Percentiles rank a stretch among this genome's conserved stretches.
These are phyloP conservation scores for Terebella lapidaria DNA, from an alignment of 2,888 invertebrate species.

Conservation along the genomic window DNA sequence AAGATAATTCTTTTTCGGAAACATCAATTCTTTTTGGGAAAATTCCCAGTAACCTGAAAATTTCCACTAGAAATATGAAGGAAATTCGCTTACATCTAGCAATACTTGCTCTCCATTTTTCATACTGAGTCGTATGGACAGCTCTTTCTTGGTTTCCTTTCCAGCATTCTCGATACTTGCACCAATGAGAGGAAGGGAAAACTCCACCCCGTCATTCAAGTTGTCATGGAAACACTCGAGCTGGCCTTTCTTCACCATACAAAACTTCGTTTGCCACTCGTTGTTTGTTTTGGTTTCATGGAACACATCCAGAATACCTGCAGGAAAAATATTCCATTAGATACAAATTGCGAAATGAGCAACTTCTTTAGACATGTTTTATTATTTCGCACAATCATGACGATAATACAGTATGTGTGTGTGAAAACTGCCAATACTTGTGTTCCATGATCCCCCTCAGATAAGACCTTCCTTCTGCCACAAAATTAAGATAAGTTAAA, in stretches of 20 bases:
- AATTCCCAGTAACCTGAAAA: too few relatives aligned
- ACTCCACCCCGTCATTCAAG: background rate
- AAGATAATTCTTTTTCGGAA: too few relatives aligned
- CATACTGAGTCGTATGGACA: conserved; percentile 36
- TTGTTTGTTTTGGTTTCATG: background rate
- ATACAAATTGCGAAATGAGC: background rate
- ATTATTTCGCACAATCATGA: too few relatives aligned
- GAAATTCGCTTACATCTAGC: conserved; percentile 33
- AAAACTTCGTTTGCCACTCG: background rate
- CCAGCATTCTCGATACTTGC: background rate
- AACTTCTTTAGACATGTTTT: background rate
- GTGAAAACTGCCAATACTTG: too few relatives aligned
- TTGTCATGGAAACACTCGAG: background rate
- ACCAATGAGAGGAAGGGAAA: background rate
- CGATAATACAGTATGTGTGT: too few relatives aligned
- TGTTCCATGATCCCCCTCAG: too few relatives aligned
- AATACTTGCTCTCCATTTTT: conserved; percentile 35
- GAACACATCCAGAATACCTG: background rate
- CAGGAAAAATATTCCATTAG: background rate
- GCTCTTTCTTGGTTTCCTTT: conserved; percentile 37
- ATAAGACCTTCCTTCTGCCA: too few relatives aligned
- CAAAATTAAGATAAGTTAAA: too few relatives aligned
- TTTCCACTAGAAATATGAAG: background rate
- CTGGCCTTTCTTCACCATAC: background rate
- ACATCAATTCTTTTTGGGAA: too few relatives aligned